Conservation (phyloP, 2,888 invertebrate genomes). For the Mesoligia furuncula region DNA sequence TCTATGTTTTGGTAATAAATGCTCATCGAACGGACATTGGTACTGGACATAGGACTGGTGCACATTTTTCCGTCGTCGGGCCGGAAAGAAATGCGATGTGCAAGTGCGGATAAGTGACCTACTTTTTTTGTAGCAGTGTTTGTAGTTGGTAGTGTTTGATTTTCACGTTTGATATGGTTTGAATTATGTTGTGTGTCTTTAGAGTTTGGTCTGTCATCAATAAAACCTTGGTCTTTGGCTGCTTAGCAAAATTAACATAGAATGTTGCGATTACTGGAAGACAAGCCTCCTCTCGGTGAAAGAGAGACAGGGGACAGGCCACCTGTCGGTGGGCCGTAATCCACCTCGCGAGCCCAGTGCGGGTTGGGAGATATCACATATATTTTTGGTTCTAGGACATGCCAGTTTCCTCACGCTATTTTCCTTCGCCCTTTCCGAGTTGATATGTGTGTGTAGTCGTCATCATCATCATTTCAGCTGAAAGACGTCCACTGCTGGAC, state of each 20-base stretch:
- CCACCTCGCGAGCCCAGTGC: background rate
- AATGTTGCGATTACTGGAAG: background rate
- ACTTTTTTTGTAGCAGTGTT: slow-evolving; percentile 37
- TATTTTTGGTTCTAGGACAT: background rate
- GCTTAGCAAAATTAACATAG: background rate
- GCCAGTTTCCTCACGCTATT: background rate
- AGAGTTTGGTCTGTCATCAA: background rate
- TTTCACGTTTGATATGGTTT: slow-evolving; percentile 28
- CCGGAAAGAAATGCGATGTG: slow-evolving; percentile 29
- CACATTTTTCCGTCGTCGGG: slow-evolving; percentile 8
- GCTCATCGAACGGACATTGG: background rate
- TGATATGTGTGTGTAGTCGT: background rate
- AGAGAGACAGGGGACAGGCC: background rate
- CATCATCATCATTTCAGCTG: too few species aligned
- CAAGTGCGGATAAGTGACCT: slow-evolving; percentile 26
- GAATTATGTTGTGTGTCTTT: slow-evolving; percentile 1
- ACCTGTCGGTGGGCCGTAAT: background rate
- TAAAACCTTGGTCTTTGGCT: background rate
- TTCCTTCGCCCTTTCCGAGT: background rate
- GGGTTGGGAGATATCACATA: background rate
- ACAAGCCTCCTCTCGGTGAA: background rate
- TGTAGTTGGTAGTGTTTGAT: slow-evolving; percentile 5
- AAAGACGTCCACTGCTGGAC: too few species aligned
- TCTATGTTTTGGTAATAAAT: slow-evolving; percentile 45
- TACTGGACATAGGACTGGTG: background rate